Percentiles rank a stretch among this genome's conserved stretches.
Evolutionary conservation across 2,797 vertebrate genomes (phyloP).

Genomic region (Coreius guichenoti): DNA sequence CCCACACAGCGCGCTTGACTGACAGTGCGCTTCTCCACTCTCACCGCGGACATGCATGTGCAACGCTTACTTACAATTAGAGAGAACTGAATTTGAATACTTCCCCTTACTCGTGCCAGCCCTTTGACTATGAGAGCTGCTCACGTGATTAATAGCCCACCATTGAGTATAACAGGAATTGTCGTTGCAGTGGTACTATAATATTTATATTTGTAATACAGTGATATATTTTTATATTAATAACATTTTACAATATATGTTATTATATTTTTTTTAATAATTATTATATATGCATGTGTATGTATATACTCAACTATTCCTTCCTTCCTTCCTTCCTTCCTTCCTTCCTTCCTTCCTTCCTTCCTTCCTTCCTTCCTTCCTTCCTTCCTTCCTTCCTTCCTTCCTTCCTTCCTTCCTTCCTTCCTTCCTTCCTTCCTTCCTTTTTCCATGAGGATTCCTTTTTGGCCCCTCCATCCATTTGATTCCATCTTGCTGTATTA

Average conservation of each 20-base stretch:
- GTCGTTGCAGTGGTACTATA: background rate
- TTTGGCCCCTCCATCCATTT: background rate
- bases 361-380: background rate
- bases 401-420: background rate
- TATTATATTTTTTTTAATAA: background rate
- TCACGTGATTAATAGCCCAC: background rate
- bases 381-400: background rate
- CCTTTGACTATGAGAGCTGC: background rate
- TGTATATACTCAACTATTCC: background rate
- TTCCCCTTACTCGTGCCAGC: background rate
- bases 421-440: background rate
- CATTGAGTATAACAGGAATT: background rate
- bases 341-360: background rate
- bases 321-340: background rate
- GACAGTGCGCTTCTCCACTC: constrained; percentile 59
- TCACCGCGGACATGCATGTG: constrained; percentile 28
- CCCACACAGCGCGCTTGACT: constrained; percentile 53
- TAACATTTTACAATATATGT: background rate
- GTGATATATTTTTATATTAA: background rate
- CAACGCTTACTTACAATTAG: constrained; percentile 23
- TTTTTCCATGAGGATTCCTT: background rate
- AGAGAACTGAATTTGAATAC: constrained; percentile 32
- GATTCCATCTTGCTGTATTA: background rate
- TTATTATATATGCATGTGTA: background rate
- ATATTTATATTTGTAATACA: background rate